Conservation (phyloP, 2,888 invertebrate species). For the Aproaerema taeniolella region DNA sequence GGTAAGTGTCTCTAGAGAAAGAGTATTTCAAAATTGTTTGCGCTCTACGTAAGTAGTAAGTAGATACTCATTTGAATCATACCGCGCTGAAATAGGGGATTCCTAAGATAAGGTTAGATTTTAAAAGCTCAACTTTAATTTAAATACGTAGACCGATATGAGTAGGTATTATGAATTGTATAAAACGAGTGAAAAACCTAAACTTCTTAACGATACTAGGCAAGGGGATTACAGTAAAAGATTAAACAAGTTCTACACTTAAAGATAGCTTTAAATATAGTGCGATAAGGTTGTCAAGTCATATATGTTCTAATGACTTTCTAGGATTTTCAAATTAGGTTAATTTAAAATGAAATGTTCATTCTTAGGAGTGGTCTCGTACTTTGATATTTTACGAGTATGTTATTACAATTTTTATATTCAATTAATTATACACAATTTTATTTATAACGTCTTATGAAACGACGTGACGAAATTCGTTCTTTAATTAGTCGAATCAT, state of each 20-base stretch:
- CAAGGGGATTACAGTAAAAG: slow-evolving; percentile 66
- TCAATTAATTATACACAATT: slow-evolving; percentile 5
- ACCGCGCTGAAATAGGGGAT: slow-evolving; percentile 32
- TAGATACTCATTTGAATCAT: no score
- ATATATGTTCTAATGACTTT: slow-evolving; percentile 1
- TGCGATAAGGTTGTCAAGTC: slow-evolving; percentile 37
- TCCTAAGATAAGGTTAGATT: slow-evolving; percentile 26
- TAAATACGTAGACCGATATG: slow-evolving; percentile 67
- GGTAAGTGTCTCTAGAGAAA: slow-evolving; percentile 30
- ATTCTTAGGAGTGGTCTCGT: slow-evolving; percentile 6
- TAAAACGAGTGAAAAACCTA: slow-evolving; percentile 77
- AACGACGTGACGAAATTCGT: slow-evolving; percentile 24
- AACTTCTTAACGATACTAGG: slow-evolving; percentile 67
- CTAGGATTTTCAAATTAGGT: slow-evolving; percentile 1
- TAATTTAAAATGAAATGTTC: slow-evolving; percentile 8
- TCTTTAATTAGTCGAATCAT: slow-evolving; percentile 24
- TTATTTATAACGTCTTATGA: slow-evolving; percentile 25
- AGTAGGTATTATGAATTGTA: slow-evolving; percentile 69
- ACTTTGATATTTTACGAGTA: slow-evolving; percentile 14
- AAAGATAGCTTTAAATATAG: slow-evolving; percentile 72
- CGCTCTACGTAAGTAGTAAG: slow-evolving; percentile 34
- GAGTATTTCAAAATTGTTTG: slow-evolving; percentile 36
- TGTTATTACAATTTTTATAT: no score
- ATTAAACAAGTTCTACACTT: slow-evolving; percentile 70
- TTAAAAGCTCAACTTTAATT: slow-evolving; percentile 75